Conservation (phyloP, 2,113 vertebrate genomes). For the Scophthalmus maximus region DNA sequence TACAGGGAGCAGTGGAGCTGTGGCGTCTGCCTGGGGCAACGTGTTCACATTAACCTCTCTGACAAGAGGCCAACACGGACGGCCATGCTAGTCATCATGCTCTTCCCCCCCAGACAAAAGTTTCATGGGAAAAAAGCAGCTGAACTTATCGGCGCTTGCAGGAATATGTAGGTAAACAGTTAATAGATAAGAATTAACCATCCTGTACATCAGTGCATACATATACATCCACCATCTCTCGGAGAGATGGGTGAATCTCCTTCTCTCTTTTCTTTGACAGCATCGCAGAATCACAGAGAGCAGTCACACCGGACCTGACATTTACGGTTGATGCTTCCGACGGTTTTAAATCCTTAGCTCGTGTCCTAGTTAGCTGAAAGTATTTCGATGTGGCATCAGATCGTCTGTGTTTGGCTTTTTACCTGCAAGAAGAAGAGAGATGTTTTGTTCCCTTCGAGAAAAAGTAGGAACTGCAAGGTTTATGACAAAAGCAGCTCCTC, state of each 20-base stretch:
- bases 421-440: neutral
- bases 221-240: neutral
- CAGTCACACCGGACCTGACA: neutral
- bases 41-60: conserved; percentile 54
- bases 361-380: too few relatives aligned
- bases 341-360: too few relatives aligned
- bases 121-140: neutral
- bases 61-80: conserved; percentile 11
- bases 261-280: neutral
- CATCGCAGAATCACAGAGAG: neutral
- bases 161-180: too few relatives aligned
- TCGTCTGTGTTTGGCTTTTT: neutral
- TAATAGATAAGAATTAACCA: too few relatives aligned
- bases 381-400: neutral
- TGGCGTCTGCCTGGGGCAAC: conserved; percentile 44
- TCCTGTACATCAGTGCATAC: neutral
- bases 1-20: conserved; percentile 37
- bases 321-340: neutral
- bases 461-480: too few relatives aligned
- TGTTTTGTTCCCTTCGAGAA: neutral
- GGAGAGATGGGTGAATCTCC: neutral
- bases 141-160: neutral
- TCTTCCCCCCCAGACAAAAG: neutral
- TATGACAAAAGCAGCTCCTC: too few relatives aligned
- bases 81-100: neutral